These are phyloP conservation scores for Folsomia candida DNA, from an alignment of 2,888 invertebrate genomes.

Conservation along the genomic window DNA sequence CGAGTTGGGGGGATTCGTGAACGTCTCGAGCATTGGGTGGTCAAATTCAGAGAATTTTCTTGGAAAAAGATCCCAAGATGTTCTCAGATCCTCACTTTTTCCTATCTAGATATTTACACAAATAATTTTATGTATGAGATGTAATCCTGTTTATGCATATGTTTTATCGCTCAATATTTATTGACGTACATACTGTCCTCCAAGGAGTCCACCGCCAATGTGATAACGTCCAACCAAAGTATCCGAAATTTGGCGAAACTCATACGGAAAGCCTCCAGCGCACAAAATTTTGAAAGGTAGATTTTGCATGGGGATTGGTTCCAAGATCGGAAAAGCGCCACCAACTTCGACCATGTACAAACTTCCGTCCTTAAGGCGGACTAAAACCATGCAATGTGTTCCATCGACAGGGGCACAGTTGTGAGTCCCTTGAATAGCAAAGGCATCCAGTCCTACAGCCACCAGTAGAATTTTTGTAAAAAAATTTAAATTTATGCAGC, in stretches of 20 bases:
- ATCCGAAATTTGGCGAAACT: conserved; percentile 24
- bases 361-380: conserved; percentile 12
- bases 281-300: conserved; percentile 23
- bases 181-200: conserved; percentile 24
- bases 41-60: conserved; percentile 29
- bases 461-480: conserved; percentile 27
- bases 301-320: conserved; percentile 27
- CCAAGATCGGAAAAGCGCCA: conserved; percentile 26
- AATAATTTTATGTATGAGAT: neutral
- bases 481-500: conserved; percentile 29
- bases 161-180: neutral
- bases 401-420: conserved; percentile 20
- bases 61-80: conserved; percentile 29
- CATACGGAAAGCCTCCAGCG: conserved; percentile 29
- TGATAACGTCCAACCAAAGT: conserved; percentile 26
- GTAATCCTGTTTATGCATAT: no score
- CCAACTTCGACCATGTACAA: conserved; percentile 27
- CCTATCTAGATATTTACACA: conserved; percentile 8
- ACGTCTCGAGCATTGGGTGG: conserved; percentile 25
- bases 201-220: conserved; percentile 21
- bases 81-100: conserved; percentile 20
- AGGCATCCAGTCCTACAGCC: conserved; percentile 25
- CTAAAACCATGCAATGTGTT: conserved; percentile 27
- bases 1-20: conserved; percentile 23
- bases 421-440: conserved; percentile 29